These are phyloP conservation scores for Neomorphus geoffroyi DNA, from an alignment of 2,797 vertebrate species.

Conservation along the genomic window DNA sequence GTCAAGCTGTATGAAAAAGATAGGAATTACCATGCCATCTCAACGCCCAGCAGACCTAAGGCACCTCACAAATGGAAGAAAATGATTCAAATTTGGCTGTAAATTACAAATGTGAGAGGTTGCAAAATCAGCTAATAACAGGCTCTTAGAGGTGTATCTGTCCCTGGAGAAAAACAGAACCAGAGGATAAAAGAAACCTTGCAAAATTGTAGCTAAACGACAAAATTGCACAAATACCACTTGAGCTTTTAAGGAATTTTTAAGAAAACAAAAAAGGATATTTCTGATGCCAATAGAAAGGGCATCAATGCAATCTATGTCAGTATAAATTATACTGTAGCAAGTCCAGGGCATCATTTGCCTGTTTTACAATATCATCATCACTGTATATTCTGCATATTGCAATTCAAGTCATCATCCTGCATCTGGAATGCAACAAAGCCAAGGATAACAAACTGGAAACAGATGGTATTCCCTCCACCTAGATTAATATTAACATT, in stretches of 20 bases:
- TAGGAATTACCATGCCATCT: not conserved
- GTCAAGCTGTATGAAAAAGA: not conserved
- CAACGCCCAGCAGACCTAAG: slow-evolving; percentile 10
- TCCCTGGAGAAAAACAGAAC: not conserved
- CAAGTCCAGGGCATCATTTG: not conserved
- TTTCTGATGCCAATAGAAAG: not conserved
- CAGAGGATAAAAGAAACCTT: not conserved
- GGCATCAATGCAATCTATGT: not conserved
- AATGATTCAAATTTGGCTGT: not conserved
- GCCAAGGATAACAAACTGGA: not conserved
- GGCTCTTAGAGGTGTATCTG: not conserved
- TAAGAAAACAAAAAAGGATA: not conserved
- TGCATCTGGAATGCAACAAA: slow-evolving; percentile 36
- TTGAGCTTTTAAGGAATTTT: not conserved
- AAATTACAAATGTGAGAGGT: not conserved
- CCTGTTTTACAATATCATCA: not conserved
- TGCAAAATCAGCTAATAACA: not conserved
- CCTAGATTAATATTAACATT: slow-evolving; percentile 49
- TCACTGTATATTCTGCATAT: not conserved
- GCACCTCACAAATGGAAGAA: not conserved
- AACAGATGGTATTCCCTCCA: slow-evolving; percentile 10
- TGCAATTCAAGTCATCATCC: not conserved
- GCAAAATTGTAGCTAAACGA: not conserved
- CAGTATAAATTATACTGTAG: not conserved
- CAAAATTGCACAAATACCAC: not conserved